Percentiles rank a stretch among this genome's conserved stretches.
Conservation (phyloP, 2,797 vertebrate genomes). For the Denticeps clupeoides region DNA sequence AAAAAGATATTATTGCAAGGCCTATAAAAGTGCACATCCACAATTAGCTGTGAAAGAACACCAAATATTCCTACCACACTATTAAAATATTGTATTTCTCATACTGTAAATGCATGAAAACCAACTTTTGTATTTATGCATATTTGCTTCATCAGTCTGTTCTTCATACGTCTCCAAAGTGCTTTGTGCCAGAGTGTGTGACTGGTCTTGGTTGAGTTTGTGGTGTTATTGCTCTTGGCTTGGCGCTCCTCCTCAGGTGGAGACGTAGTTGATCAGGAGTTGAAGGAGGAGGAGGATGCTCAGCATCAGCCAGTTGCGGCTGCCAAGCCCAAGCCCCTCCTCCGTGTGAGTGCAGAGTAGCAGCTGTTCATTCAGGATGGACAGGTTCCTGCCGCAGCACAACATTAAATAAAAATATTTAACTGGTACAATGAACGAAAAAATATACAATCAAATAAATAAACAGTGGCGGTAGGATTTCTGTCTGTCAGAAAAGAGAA, state of each 20-base stretch:
- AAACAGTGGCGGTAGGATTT: no score
- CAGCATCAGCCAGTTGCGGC: constrained; percentile 72
- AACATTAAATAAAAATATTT: no score
- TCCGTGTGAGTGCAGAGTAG: constrained; percentile 42
- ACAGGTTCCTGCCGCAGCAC: constrained; percentile 63
- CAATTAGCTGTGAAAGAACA: constrained; percentile 42
- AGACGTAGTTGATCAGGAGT: constrained; percentile 75
- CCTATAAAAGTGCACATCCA: constrained; percentile 52
- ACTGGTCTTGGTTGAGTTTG: constrained; percentile 51
- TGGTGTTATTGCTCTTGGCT: constrained; percentile 1
- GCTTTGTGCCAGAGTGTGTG: constrained; percentile 53
- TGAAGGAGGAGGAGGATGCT: constrained; percentile 78
- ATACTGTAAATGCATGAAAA: no score
- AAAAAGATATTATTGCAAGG: constrained; percentile 48
- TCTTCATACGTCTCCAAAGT: constrained; percentile 55
- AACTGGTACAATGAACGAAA: no score
- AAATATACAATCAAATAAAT: no score
- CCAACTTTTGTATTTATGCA: no score
- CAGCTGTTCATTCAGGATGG: constrained; percentile 59
- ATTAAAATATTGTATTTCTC: constrained; percentile 2
- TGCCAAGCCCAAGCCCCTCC: constrained; percentile 55
- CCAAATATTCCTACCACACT: constrained; percentile 36
- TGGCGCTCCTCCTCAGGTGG: constrained; percentile 58
- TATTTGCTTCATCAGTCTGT: no score
- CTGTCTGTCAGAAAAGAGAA: no score